Evolutionary conservation across 2,113 vertebrate species (phyloP).

Genomic region (Pseudorasbora parva): DNA sequence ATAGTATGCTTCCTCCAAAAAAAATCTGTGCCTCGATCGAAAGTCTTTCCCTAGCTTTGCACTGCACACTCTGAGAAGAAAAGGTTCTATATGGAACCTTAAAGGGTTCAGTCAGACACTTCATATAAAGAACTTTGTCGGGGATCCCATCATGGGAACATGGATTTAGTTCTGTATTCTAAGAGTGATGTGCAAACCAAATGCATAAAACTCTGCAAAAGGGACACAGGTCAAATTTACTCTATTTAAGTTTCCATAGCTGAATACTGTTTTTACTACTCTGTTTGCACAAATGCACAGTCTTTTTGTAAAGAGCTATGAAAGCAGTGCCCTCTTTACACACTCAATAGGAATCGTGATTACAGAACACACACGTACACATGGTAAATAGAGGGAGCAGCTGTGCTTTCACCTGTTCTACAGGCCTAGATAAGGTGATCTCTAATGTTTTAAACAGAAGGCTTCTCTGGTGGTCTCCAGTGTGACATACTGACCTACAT

Average conservation of each 20-base stretch:
- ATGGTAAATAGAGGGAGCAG: slow-evolving; percentile 21
- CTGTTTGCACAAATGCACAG: neutral
- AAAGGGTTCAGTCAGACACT: too few species aligned
- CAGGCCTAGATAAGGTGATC: slow-evolving; percentile 37
- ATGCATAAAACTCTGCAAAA: too few species aligned
- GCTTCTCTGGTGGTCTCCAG: slow-evolving; percentile 28
- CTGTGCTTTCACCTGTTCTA: slow-evolving; percentile 41
- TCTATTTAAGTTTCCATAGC: neutral
- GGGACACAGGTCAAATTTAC: neutral
- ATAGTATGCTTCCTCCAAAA: neutral
- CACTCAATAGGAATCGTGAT: neutral
- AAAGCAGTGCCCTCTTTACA: neutral
- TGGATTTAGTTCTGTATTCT: too few species aligned
- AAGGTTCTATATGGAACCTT: too few species aligned
- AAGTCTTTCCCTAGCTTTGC: neutral
- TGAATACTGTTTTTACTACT: neutral
- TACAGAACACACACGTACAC: slow-evolving; percentile 18
- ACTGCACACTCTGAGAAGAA: too few species aligned
- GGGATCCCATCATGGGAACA: too few species aligned
- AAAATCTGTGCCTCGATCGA: too few species aligned
- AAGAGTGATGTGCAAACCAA: too few species aligned
- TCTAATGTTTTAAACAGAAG: slow-evolving; percentile 27
- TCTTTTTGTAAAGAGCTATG: slow-evolving; percentile 20
- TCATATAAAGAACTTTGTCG: too few species aligned
- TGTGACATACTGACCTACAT: slow-evolving; percentile 24